Conservation (phyloP, 2,113 vertebrate genomes). For the Actinemys pallida region DNA sequence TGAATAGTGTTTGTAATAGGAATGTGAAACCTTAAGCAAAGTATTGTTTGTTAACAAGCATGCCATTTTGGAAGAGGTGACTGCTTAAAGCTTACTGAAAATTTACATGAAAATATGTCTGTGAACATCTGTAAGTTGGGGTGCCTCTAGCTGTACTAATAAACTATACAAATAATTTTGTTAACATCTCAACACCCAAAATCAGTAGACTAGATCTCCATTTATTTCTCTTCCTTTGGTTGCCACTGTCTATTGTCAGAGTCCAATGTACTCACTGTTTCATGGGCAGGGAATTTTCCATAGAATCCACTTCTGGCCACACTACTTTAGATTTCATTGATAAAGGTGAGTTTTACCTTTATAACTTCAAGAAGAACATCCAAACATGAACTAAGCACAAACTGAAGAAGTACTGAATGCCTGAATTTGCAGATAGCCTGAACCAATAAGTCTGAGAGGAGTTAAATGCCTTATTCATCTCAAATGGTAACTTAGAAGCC, state of each 20-base stretch:
- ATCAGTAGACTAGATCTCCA: accelerated
- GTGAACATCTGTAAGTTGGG: accelerated
- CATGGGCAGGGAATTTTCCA: neutral
- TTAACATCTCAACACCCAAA: neutral
- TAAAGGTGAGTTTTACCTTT: neutral
- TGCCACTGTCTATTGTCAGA: accelerated
- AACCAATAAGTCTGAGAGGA: too few relatives aligned
- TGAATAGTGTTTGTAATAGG: neutral
- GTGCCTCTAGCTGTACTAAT: neutral
- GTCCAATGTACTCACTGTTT: neutral
- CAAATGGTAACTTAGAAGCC: conserved; percentile 2
- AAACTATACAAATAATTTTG: accelerated
- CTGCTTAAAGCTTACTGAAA: neutral
- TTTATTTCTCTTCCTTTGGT: neutral
- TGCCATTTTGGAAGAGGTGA: neutral
- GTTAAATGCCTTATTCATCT: neutral
- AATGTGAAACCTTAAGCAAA: neutral
- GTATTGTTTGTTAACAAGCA: accelerated
- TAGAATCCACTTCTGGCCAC: neutral
- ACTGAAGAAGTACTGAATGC: neutral
- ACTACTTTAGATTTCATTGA: neutral
- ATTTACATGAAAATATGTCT: accelerated
- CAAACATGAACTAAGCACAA: neutral
- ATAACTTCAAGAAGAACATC: neutral
- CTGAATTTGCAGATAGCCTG: too few relatives aligned